Evolutionary conservation across 2,888 invertebrate genomes (phyloP), one percentile per base, ranked within the genome.

Genomic region (Scaptomyza flava): DNA sequence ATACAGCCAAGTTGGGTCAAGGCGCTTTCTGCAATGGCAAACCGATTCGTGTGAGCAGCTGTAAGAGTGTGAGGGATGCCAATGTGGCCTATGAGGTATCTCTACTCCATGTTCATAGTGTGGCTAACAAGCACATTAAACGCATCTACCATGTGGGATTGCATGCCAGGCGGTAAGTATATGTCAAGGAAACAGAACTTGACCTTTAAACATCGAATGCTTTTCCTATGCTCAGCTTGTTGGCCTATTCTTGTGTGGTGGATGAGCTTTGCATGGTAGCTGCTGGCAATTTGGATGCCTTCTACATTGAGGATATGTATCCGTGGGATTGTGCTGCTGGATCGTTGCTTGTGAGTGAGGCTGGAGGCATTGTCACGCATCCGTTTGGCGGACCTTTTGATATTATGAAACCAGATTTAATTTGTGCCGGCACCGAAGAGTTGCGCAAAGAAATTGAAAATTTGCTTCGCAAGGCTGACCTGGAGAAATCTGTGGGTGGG

Each of bases 291-390:
- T 91, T 94, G 45, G 96, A 96, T 90, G 94, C 93, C 27, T 95
- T 95, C 89, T 94, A 94, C 70, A 95, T 95, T 86, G 95, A 95
- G 71, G 94, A 94, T 41, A 93, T 96, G 77, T 94, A 95, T 81
- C 94, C 95, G 51, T 97, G 96, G 97, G 96, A 97, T 89, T 94
- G 95, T 41, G 94, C 95, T 23, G 96, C 96, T 6, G 96, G 95
- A 9, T 93, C 93, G 48, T 89, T 97, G 45, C 94, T 97, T 46
- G 93, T 96, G 4, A 90, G 92, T 63, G 97, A 97, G 93, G 96
- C 97, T 42, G 96, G 96, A 9, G 97, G 96, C 27, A 92, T 93
- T 47, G 93, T 96, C 8, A 92, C 94, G 34, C 94, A 95, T 90
- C 94, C 95, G 2, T 93, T 93, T 89, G 96, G 93, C 6, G 91